phyloP scores from a whole-genome alignment of 2,888 invertebrate species.

The Spilosoma lubricipeda region DNA sequence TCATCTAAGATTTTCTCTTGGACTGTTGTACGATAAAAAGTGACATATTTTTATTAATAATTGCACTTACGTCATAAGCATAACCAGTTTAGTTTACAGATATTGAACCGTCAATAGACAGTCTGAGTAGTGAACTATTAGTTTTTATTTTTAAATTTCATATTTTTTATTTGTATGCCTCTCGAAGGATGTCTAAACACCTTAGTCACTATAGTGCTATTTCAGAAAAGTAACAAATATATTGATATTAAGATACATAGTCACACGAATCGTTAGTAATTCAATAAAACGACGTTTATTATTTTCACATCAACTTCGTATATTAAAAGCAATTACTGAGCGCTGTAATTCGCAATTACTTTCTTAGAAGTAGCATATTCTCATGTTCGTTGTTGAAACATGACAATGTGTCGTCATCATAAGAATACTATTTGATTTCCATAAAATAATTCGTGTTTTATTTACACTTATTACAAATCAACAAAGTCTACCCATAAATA shows the following conservation, averaged over 20 bases:
- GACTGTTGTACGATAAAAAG: neutral
- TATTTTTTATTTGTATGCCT: neutral
- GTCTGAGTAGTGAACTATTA: too few relatives aligned
- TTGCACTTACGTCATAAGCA: neutral
- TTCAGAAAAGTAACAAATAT: neutral
- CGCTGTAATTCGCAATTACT: constrained; percentile 24
- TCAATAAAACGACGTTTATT: constrained; percentile 20
- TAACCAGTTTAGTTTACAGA: neutral
- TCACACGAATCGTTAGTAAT: neutral
- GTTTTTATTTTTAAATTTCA: too few relatives aligned
- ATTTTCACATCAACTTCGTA: constrained; percentile 16
- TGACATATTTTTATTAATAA: neutral
- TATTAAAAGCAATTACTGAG: constrained; percentile 18
- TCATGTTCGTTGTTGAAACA: constrained; percentile 11
- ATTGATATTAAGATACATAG: neutral
- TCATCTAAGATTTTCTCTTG: neutral
- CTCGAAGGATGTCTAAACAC: neutral
- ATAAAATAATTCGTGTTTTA: neutral
- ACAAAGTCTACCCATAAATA: too few relatives aligned
- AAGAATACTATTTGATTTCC: neutral
- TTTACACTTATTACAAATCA: neutral
- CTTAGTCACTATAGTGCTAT: neutral
- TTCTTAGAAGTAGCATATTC: constrained; percentile 13
- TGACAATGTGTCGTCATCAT: constrained; percentile 10
- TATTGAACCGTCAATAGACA: too few relatives aligned